phyloP scores from a whole-genome alignment of 2,113 vertebrate genomes.

The Coturnix japonica region DNA sequence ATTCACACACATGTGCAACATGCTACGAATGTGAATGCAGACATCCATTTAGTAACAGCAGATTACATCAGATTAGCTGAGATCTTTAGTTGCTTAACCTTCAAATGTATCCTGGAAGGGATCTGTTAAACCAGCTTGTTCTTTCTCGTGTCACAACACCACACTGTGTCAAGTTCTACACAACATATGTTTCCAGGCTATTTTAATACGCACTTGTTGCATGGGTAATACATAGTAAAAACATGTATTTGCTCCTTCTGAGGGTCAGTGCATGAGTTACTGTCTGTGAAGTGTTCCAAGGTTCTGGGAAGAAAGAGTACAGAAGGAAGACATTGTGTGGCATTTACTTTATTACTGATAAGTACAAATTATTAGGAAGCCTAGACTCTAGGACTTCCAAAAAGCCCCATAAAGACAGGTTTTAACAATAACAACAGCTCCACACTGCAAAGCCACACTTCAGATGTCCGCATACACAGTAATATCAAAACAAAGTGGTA shows the following conservation, averaged over 20 bases:
- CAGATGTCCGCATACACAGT: not conserved
- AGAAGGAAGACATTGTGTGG: not conserved
- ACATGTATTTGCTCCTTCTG: not conserved
- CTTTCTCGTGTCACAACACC: slow-evolving; percentile 10
- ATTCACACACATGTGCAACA: slow-evolving; percentile 26
- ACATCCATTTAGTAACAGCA: slow-evolving; percentile 74
- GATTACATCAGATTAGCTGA: slow-evolving; percentile 85
- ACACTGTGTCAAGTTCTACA: not conserved
- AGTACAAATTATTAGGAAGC: not conserved
- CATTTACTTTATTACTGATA: slow-evolving; percentile 4
- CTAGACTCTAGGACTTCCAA: not conserved
- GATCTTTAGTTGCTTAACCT: slow-evolving; percentile 82
- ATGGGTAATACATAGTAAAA: not conserved
- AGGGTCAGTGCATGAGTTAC: not conserved
- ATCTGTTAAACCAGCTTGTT: slow-evolving; percentile 49
- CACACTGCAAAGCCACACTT: not conserved
- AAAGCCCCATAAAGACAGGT: not conserved
- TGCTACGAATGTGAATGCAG: slow-evolving; percentile 19
- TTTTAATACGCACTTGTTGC: not conserved
- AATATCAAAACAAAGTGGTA: not conserved
- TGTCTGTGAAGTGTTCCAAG: not conserved
- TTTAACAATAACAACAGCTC: not conserved
- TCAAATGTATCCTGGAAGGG: slow-evolving; percentile 74
- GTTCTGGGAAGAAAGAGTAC: slow-evolving; percentile 12
- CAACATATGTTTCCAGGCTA: not conserved